Percentiles rank a stretch among this genome's conserved stretches.
Conservation (phyloP, 2,797 vertebrate species). For the Notolabrus celidotus region DNA sequence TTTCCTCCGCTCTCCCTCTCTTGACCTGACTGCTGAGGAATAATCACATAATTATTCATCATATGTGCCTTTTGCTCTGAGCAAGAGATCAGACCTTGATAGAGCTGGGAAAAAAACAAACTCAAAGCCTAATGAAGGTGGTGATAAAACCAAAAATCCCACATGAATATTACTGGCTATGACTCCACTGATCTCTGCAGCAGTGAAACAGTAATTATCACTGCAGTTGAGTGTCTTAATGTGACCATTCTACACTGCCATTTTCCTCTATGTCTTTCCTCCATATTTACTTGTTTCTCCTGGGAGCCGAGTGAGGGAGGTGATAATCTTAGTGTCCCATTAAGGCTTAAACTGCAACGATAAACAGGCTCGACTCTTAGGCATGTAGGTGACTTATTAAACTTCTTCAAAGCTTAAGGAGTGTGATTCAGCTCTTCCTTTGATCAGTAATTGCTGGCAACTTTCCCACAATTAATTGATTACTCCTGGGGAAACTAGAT, state of each 20-base stretch:
- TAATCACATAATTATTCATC: slow-evolving; percentile 36
- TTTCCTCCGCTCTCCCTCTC: slow-evolving; percentile 8
- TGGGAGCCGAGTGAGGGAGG: slow-evolving; percentile 55
- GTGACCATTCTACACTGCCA: slow-evolving; percentile 11
- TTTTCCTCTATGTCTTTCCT: slow-evolving; percentile 42
- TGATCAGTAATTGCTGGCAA: slow-evolving; percentile 83
- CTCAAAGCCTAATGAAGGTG: background rate
- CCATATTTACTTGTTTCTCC: slow-evolving; percentile 57
- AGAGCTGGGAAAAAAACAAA: slow-evolving; percentile 1
- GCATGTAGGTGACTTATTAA: slow-evolving; percentile 82
- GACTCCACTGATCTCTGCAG: slow-evolving; percentile 21
- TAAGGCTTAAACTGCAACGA: slow-evolving; percentile 81
- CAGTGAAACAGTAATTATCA: slow-evolving; percentile 27
- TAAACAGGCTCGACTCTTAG: slow-evolving; percentile 74
- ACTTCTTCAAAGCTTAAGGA: slow-evolving; percentile 81
- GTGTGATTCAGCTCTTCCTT: slow-evolving; percentile 76
- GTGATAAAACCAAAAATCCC: slow-evolving; percentile 13
- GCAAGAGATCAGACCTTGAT: slow-evolving; percentile 29
- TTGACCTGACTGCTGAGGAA: slow-evolving; percentile 36
- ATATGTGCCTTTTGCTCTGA: slow-evolving; percentile 11
- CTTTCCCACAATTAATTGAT: slow-evolving; percentile 83
- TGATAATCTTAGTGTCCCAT: slow-evolving; percentile 79
- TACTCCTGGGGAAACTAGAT: slow-evolving; percentile 73
- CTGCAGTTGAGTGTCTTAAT: slow-evolving; percentile 16
- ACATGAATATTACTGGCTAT: slow-evolving; percentile 16